Evolutionary conservation across 2,888 invertebrate species (phyloP).

Genomic region (Pristionchus mayeri): DNA sequence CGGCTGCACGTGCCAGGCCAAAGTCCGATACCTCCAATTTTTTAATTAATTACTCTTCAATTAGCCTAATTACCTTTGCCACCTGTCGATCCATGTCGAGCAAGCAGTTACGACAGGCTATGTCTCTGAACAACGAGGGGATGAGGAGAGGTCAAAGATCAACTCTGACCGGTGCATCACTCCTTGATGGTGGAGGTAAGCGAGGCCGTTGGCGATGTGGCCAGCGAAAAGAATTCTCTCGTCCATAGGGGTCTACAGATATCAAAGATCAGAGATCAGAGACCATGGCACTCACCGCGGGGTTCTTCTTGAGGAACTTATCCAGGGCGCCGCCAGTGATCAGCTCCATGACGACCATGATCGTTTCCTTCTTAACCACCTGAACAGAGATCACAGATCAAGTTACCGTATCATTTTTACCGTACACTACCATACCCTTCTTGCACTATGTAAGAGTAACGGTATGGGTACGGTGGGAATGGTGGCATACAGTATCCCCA

Average conservation of each 20-base stretch:
- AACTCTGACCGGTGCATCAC: slow-evolving; percentile 41
- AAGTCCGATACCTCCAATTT: slow-evolving; percentile 38
- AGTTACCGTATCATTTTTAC: neutral
- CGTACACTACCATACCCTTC: too few species aligned
- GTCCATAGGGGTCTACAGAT: neutral
- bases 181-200: slow-evolving; percentile 13
- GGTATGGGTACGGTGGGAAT: neutral
- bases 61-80: slow-evolving; percentile 18
- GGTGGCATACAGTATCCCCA: neutral
- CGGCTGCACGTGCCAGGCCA: neutral
- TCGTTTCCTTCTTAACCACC: slow-evolving; percentile 16
- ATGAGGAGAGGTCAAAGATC: neutral
- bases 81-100: slow-evolving; percentile 15
- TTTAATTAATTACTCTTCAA: too few species aligned
- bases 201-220: slow-evolving; percentile 26
- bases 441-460: too few species aligned
- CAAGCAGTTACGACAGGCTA: slow-evolving; percentile 45
- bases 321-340: slow-evolving; percentile 42
- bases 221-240: neutral
- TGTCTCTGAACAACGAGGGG: too few species aligned
- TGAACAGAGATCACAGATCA: slow-evolving; percentile 31
- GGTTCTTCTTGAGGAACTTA: slow-evolving; percentile 23
- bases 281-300: neutral
- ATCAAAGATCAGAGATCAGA: slow-evolving; percentile 29
- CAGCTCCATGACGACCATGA: slow-evolving; percentile 48